Evolutionary conservation across 2,797 vertebrate genomes (phyloP), one percentile per base, ranked within the genome.

Genomic region (Protosalanx chinensis): DNA sequence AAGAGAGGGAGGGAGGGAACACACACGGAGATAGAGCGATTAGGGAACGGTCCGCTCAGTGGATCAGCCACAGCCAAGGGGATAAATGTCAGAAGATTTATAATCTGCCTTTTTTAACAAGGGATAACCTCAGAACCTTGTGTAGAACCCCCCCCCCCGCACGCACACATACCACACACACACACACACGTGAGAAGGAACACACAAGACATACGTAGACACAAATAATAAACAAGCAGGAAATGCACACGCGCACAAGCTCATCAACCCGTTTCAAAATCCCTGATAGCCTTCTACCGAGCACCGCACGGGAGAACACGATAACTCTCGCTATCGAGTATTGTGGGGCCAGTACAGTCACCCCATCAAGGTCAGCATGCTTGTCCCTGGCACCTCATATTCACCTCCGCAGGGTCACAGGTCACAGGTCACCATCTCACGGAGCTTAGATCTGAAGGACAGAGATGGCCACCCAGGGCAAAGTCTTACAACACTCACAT

Each of bases 21-120:
- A 5, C 15, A 51, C 18, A 57, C 66, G 46, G 79, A 81, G 80
- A 81, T 71, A 79, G 73, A 73, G 72, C 74, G 71, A 82, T 84
- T 76, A 83, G 74, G 66, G 72, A 72, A 56, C 16, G n/a, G 32
- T 46, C 75, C 60, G 74, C 74, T 87, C 81, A 76, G 74, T 64
- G 69, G 77, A 72, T 82, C 73, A 80, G 80, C 27, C n/a, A 1
- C 37, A 60, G 64, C 75, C 67, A 49, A 23, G 37, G 64, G 83
- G 81, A 87, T 87, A 81, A 87, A 81, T 81, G 81, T 87, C 85
- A 88, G 73, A 79, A 77, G 78, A 82, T 84, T 80, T 80, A 81
- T 65, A 75, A 74, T 83, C 67, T 71, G 71, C 30, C 35, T 20
- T 74, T 80, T 84, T 67, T 49, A 76, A 82, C 61, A 68, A 58